Evolutionary conservation across 2,113 vertebrate genomes (phyloP).

Genomic region (Columbina picui): DNA sequence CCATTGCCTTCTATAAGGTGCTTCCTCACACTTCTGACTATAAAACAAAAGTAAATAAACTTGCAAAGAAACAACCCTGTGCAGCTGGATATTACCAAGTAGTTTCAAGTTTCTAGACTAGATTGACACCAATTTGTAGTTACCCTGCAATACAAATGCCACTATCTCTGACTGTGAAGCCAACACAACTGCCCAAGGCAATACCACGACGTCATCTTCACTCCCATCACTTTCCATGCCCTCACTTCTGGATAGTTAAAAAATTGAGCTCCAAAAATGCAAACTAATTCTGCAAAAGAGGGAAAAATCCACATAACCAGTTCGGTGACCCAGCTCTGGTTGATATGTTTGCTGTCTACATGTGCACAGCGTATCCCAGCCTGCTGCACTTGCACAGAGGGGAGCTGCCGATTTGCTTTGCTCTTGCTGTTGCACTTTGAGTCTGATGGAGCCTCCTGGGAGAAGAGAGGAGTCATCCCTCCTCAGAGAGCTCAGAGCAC

Average conservation of each 20-base stretch:
- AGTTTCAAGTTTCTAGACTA: not conserved
- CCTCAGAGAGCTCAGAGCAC: not conserved
- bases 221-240: not conserved
- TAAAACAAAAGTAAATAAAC: conserved; percentile 47
- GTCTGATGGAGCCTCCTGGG: not conserved
- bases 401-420: not conserved
- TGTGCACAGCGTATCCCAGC: rapidly evolving
- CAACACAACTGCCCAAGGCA: not conserved
- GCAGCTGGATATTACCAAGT: conserved; percentile 9
- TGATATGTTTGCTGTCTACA: not conserved
- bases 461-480: not conserved
- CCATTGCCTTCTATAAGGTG: not conserved
- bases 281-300: not conserved
- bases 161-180: rapidly evolving
- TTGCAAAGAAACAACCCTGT: not conserved
- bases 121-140: not conserved
- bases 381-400: rapidly evolving
- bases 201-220: rapidly evolving
- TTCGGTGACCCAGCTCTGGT: not conserved
- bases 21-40: not conserved
- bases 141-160: not conserved
- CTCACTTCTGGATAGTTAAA: not conserved
- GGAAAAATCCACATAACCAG: not conserved
- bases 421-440: not conserved
- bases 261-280: not conserved